Base-by-base conservation (phyloP, 2,113 vertebrate genomes). In the Neodontobutis hainanensis region DNA sequence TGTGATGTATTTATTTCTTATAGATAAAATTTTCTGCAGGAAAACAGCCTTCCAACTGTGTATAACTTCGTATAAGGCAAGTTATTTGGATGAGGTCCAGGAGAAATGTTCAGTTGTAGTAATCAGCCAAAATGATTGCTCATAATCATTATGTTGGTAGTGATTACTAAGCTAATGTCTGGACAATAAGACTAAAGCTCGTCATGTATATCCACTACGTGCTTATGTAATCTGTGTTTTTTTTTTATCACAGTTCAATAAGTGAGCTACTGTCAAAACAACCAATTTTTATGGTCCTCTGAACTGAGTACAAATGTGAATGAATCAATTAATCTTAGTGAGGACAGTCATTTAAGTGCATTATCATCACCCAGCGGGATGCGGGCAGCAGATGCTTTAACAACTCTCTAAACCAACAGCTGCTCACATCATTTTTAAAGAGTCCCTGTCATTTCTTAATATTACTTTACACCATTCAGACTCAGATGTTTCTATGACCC, bases 231-330 rank as follows among this genome's bases (percentile, higher is more conserved):
- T 57, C 35, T 60, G 49, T 77, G 58, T 34, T 46, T 64, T 70
- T 34, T 46, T 64, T 70, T 56, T 66, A 52, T 50, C 6, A 36
- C 53, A 62, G 71, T 48, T 61, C 68, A 57, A 50, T 65, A 42
- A 5, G n/a, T 47, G 53, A 69, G 9, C 58, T 50, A 57, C 43
- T 83, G 78, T 86, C 86, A 81, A 86, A 88, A 90, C 80, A 87
- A 82, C 75, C 80, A 74, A 81, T 89, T 86, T 87, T 76, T 85
- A 64, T 73, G 75, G 61, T 78, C 85, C 85, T 88, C 61, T 83
- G 80, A 87, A 84, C 82, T 84, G 75, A 86, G 86, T 85, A 83
- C 80, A 85, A 83, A 84, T 84, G 68, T 86, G 78, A 82, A 86
- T 68, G 70, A 85, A 88, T 88, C 85, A 89, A 81, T 89, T 89